phyloP scores from a whole-genome alignment of 2,888 invertebrate genomes.

The Spodoptera picta region DNA sequence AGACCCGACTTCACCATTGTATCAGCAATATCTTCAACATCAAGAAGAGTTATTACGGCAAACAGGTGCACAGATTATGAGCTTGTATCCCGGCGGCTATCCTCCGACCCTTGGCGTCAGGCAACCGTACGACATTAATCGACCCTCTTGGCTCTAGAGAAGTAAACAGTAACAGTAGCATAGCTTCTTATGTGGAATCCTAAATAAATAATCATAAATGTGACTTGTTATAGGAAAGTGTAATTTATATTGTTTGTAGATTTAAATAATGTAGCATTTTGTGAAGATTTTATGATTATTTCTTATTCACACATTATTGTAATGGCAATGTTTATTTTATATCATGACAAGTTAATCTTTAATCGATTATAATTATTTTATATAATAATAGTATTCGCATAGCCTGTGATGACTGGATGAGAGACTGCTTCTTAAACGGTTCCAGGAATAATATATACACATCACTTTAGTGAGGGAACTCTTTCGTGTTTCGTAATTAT shows the following conservation, averaged over 20 bases:
- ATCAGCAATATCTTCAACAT: constrained; percentile 92
- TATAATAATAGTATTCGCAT: constrained; percentile 58
- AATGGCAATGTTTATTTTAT: constrained; percentile 58
- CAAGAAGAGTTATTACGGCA: constrained; percentile 90
- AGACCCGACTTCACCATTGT: constrained; percentile 90
- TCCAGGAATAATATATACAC: constrained; percentile 18
- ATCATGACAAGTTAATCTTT: constrained; percentile 70
- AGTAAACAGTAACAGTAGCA: constrained; percentile 41
- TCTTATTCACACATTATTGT: constrained; percentile 67
- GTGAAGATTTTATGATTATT: constrained; percentile 69
- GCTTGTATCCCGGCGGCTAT: constrained; percentile 91
- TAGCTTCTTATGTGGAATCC: constrained; percentile 43
- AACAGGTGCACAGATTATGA: constrained; percentile 90
- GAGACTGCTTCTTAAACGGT: constrained; percentile 64
- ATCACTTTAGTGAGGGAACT: constrained; percentile 11
- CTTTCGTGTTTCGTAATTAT: constrained; percentile 19
- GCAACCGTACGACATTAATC: constrained; percentile 92
- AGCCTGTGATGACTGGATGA: constrained; percentile 62
- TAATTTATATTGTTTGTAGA: constrained; percentile 82
- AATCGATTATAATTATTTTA: constrained; percentile 55
- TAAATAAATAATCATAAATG: constrained; percentile 69
- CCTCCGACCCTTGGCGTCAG: constrained; percentile 90
- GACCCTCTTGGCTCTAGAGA: constrained; percentile 91
- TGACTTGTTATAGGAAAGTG: constrained; percentile 77
- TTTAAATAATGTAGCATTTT: constrained; percentile 67